A percentile compares a stretch with the other conserved stretches of the same genome.
Evolutionary conservation across 2,888 invertebrate genomes (phyloP).

Genomic region (Deilephila porcellus): DNA sequence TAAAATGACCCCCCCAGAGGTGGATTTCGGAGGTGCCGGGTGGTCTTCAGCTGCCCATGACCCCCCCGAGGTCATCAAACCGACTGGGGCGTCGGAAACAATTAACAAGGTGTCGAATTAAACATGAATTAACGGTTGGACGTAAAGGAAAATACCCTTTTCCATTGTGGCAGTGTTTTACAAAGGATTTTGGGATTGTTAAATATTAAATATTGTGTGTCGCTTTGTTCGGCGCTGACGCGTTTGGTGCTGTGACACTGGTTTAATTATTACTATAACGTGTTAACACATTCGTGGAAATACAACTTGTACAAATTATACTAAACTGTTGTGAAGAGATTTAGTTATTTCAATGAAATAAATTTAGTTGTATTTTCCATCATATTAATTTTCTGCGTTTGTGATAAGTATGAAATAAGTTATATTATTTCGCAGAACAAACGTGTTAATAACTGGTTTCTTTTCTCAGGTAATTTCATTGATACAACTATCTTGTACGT

Average conservation of each 20-base stretch:
- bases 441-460: too few relatives aligned
- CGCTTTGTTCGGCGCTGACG: constrained; percentile 73
- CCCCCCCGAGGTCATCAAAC: constrained; percentile 78
- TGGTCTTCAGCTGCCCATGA: constrained; percentile 68
- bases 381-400: too few relatives aligned
- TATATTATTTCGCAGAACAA: too few relatives aligned
- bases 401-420: too few relatives aligned
- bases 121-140: constrained; percentile 82
- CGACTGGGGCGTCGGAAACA: constrained; percentile 81
- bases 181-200: constrained; percentile 82
- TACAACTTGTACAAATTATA: neutral
- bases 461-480: too few relatives aligned
- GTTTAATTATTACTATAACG: constrained; percentile 28
- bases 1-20: constrained; percentile 78
- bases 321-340: neutral
- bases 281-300: constrained; percentile 4
- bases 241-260: constrained; percentile 57
- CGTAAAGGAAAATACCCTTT: constrained; percentile 83
- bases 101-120: constrained; percentile 86
- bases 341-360: too few relatives aligned
- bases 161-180: constrained; percentile 79
- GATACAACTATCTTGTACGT: too few relatives aligned
- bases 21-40: constrained; percentile 57
- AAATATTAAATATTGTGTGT: constrained; percentile 82
- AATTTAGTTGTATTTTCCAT: too few relatives aligned